Base-by-base conservation (phyloP, 2,797 vertebrate genomes). In the Bufotes viridis region DNA sequence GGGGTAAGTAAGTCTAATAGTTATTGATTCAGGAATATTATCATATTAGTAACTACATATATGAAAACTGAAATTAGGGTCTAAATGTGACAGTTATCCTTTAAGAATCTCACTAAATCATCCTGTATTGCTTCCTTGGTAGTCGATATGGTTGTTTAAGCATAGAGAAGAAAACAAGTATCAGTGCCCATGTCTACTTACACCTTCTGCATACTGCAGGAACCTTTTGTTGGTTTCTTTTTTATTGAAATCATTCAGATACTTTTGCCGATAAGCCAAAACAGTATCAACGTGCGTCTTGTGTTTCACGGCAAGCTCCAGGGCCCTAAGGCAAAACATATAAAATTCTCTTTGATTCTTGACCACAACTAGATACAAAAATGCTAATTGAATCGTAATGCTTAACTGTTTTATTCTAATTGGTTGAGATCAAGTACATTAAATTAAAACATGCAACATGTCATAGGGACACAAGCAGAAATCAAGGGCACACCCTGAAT, bases 241-340 rank as follows among this genome's bases (percentile, higher is more conserved):
- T 90, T 97, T 98, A 88, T 95, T 94, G 92, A 97, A 98, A 87
- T 95, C 96, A 91, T 97, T 94, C 74, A 99, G 93, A 93, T 96
- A 99, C 93, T 96, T 98, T 57, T 95, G 96, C 91, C 97, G 96
- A 90, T 97, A 96, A 85, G 97, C 98, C 91, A 99, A 96, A 88
- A 99, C 98, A 0, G 98, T 99, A 94, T 99, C 98, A 90, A 99
- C 97, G 24, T 99, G 98, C 60, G 98, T 99, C 95, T 97, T 99
- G 92, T 99, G 96, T 94, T 98, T 99, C 90, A 99, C 96, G 78
- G 98, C 98, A 91, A 99, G 93, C 53, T 99, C 98, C 91, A 99
- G 93, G 29, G 98, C 98, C 92, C 98, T 99, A 92, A 18, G 92
- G 94, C 22, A 90, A 88, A 90, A 80, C 29, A 80, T 29, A 29